phyloP scores from a whole-genome alignment of 2,797 vertebrate species.

The Catostomus latipinnis region DNA sequence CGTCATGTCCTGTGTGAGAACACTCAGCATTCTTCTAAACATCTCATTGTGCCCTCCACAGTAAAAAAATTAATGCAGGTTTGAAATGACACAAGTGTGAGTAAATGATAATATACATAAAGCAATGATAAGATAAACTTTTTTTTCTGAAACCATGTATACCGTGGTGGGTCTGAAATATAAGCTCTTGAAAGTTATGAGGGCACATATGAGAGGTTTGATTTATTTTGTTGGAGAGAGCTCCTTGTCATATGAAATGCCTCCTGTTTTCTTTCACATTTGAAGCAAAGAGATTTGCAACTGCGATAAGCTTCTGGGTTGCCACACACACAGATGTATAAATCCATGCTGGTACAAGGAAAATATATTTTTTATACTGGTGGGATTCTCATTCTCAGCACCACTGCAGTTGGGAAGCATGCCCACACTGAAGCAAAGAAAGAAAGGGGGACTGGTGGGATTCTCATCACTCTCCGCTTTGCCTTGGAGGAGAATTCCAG shows the following conservation, averaged over 20 bases:
- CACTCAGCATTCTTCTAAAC: background rate
- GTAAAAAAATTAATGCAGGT: background rate
- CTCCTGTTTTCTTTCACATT: conserved; percentile 46
- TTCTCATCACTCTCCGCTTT: conserved; percentile 38
- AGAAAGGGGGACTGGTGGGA: conserved; percentile 29
- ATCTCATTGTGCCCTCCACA: background rate
- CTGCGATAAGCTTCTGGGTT: conserved; percentile 49
- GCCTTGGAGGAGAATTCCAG: conserved; percentile 38
- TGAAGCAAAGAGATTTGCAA: conserved; percentile 48
- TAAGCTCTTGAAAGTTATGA: conserved; percentile 7
- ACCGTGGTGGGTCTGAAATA: background rate
- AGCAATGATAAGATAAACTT: background rate
- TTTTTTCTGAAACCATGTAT: background rate
- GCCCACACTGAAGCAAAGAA: background rate
- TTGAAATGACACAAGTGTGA: background rate
- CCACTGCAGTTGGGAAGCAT: conserved; percentile 32
- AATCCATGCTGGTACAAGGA: conserved; percentile 42
- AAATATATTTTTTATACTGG: too few relatives aligned
- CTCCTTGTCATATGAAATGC: conserved; percentile 29
- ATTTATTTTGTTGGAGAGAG: conserved; percentile 20
- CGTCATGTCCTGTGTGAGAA: too few relatives aligned
- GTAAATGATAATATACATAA: background rate
- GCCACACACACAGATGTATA: conserved; percentile 41
- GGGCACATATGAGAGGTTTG: conserved; percentile 8
- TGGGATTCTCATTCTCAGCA: background rate